These are phyloP conservation scores for Latrodectus geometricus DNA, from an alignment of 1,140 invertebrate genomes.

Conservation along the genomic window DNA sequence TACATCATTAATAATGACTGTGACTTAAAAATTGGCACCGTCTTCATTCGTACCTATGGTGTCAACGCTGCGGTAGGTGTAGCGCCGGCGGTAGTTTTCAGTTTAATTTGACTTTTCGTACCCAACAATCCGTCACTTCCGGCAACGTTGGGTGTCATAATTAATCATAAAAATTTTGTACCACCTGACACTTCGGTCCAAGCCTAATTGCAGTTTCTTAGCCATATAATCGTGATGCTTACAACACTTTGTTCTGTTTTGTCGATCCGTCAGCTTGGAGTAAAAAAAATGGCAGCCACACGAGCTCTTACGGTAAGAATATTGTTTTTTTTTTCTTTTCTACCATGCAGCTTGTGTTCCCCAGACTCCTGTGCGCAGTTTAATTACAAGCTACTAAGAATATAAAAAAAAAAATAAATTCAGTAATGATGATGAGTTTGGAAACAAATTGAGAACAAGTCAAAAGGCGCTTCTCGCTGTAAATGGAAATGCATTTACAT, in stretches of 20 bases:
- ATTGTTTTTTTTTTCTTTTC: too few relatives aligned
- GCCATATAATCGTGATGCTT: background rate
- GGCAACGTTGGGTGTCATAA: slow-evolving; percentile 49
- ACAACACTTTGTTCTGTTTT: background rate
- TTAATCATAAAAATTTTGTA: slow-evolving; percentile 56
- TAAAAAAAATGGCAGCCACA: background rate
- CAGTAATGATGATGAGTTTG: too few relatives aligned
- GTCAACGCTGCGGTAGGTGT: slow-evolving; percentile 61
- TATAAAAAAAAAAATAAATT: too few relatives aligned
- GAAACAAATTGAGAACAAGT: too few relatives aligned
- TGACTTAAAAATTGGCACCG: slow-evolving; percentile 61
- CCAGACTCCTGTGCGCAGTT: too few relatives aligned
- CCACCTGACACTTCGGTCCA: slow-evolving; percentile 44
- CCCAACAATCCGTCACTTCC: slow-evolving; percentile 56
- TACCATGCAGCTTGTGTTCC: too few relatives aligned
- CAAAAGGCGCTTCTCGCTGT: too few relatives aligned
- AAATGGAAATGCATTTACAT: too few relatives aligned
- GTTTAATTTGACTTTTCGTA: slow-evolving; percentile 55
- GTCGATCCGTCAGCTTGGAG: too few relatives aligned
- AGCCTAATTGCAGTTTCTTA: slow-evolving; percentile 47
- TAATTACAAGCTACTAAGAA: too few relatives aligned
- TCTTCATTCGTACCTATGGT: slow-evolving; percentile 34
- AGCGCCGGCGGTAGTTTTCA: slow-evolving; percentile 48
- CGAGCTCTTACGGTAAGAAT: background rate
- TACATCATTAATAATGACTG: slow-evolving; percentile 53